Evolutionary conservation across 1,140 invertebrate genomes (phyloP), one percentile per base, ranked within the genome.

Genomic region (Eumeta japonica): DNA sequence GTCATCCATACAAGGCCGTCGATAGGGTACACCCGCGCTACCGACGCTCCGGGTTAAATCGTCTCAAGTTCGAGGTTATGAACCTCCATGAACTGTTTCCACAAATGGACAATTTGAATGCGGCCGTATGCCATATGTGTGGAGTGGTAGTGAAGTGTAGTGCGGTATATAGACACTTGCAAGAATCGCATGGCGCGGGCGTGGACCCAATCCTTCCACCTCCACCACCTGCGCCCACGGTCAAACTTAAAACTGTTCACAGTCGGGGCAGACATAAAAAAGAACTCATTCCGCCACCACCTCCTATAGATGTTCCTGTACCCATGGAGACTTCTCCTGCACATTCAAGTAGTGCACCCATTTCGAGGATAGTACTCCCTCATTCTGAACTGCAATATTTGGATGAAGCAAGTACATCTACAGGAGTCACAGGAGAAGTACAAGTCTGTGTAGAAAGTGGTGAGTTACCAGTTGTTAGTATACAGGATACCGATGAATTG

Each of bases 111-210:
- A 73, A 73, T 41, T 77, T 84, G 50, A 79, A 81, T 49, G 80
- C 79, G 19, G 81, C 81, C 10, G 77, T 83, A 49, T 84, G 82
- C 58, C 79, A 82, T 58, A 78, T 81, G 71, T 84, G 82, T 55
- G 79, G 81, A 46, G 74, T 76, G 10, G 77, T 79, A 59, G 79
- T 83, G 45, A 83, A 83, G 72, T 80, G 80, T 34, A 81, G 82
- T 71, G 81, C 80, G 33, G 58, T 79, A 54, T 70, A 81, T 68
- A 71, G 80, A 77, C 82, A 80, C 56, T 66, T 77, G 36, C 47
- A 58, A 1, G 61, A 64, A 39, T 59, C 59, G 39, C 72, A 76
- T 48, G 9, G 10, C 13, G 53, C 52, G 10, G 48, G 50, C 39
- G 39, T 48, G 27, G 64, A 70, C 39, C 62, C 66, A n/a, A 53